phyloP scores from a whole-genome alignment of 2,888 invertebrate species.

The Panzeria rudis region DNA sequence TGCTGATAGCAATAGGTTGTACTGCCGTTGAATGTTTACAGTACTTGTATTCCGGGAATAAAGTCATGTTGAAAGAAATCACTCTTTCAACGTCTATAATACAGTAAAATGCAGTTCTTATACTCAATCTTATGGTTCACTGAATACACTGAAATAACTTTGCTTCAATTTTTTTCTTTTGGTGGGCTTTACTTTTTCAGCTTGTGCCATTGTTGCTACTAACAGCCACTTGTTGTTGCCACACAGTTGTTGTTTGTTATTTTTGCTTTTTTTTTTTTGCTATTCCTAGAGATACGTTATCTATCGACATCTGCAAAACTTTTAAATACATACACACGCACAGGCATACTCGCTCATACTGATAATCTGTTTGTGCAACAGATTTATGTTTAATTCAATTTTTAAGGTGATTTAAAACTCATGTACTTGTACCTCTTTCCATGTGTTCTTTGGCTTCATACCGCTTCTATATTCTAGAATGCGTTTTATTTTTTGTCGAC shows the following conservation, averaged over 20 bases:
- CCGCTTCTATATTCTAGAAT: slow-evolving; percentile 28
- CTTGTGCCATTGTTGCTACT: slow-evolving; percentile 59
- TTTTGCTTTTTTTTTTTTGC: slow-evolving; percentile 22
- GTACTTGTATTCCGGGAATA: too few relatives aligned
- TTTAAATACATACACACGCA: slow-evolving; percentile 21
- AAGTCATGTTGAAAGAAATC: too few relatives aligned
- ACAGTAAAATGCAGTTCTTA: not conserved
- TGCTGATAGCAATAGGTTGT: too few relatives aligned
- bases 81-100: slow-evolving; percentile 14
- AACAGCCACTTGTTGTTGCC: slow-evolving; percentile 54
- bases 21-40: too few relatives aligned
- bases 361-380: slow-evolving; percentile 53
- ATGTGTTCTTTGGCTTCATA: slow-evolving; percentile 20
- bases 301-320: slow-evolving; percentile 66
- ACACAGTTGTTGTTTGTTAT: slow-evolving; percentile 36
- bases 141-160: slow-evolving; percentile 22
- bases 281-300: slow-evolving; percentile 51
- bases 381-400: slow-evolving; percentile 70
- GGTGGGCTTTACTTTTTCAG: slow-evolving; percentile 52
- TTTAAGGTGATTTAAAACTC: slow-evolving; percentile 64
- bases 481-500: not conserved
- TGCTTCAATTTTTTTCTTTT: slow-evolving; percentile 23
- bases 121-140: slow-evolving; percentile 43
- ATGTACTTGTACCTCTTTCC: slow-evolving; percentile 50
- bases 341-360: slow-evolving; percentile 11